Evolutionary conservation across 2,113 vertebrate genomes (phyloP).

Genomic region (Promerops cafer): DNA sequence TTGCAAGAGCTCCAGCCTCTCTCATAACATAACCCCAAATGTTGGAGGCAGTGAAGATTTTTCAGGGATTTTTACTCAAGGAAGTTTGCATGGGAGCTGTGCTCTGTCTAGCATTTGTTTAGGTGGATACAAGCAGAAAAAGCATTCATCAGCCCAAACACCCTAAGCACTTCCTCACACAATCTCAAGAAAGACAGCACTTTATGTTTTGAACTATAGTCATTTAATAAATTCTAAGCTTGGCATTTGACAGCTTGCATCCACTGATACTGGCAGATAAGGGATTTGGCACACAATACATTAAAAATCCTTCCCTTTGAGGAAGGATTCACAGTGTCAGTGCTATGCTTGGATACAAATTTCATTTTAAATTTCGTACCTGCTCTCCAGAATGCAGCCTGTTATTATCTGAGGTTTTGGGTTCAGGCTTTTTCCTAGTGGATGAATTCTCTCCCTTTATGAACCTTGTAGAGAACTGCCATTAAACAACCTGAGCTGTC

Average conservation of each 20-base stretch:
- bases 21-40: fast-evolving
- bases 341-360: neutral
- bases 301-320: neutral
- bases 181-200: neutral
- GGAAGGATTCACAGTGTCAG: neutral
- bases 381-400: neutral
- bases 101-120: neutral
- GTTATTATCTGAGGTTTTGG: neutral
- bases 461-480: neutral
- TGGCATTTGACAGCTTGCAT: neutral
- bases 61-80: neutral
- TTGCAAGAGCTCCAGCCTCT: neutral
- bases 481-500: neutral
- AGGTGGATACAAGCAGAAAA: neutral
- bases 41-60: neutral
- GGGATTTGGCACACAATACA: neutral
- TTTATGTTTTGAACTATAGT: neutral
- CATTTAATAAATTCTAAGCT: neutral
- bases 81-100: neutral
- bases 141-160: neutral
- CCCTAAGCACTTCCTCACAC: neutral
- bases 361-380: neutral
- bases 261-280: neutral
- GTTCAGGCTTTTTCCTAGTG: neutral
- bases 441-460: neutral